Evolutionary conservation across 2,113 vertebrate species (phyloP).

Genomic region (Eurystomus gularis): DNA sequence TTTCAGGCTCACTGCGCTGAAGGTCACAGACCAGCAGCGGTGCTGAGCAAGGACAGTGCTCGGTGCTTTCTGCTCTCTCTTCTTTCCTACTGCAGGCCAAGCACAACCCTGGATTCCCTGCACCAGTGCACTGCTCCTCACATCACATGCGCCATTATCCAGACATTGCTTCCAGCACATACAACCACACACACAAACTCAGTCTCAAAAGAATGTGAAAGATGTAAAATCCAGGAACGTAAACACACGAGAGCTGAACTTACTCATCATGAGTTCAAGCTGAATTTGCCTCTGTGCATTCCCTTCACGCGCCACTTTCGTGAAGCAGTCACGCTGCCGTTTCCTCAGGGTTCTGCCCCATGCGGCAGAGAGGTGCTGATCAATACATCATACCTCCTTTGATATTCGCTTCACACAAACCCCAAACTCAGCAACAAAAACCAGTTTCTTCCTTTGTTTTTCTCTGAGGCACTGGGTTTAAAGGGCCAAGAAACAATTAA

Average conservation of each 20-base stretch:
- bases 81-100: background rate
- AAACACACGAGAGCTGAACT: background rate
- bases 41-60: background rate
- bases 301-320: accelerated
- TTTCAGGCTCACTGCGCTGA: accelerated
- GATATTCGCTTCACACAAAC: background rate
- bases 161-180: background rate
- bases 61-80: background rate
- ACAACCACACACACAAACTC: slow-evolving; percentile 13
- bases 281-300: background rate
- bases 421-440: background rate
- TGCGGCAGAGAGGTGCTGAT: background rate
- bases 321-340: accelerated
- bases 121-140: background rate
- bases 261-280: slow-evolving; percentile 18
- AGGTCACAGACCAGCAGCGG: background rate
- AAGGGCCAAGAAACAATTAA: background rate
- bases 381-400: background rate
- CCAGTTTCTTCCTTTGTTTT: background rate
- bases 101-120: background rate
- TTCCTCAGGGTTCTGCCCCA: background rate
- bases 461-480: background rate
- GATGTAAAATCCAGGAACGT: slow-evolving; percentile 21
- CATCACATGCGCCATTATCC: background rate
- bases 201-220: slow-evolving; percentile 19